These are phyloP conservation scores for Alectoris magna DNA, from an alignment of 2,797 vertebrate species.

Conservation along the genomic window DNA sequence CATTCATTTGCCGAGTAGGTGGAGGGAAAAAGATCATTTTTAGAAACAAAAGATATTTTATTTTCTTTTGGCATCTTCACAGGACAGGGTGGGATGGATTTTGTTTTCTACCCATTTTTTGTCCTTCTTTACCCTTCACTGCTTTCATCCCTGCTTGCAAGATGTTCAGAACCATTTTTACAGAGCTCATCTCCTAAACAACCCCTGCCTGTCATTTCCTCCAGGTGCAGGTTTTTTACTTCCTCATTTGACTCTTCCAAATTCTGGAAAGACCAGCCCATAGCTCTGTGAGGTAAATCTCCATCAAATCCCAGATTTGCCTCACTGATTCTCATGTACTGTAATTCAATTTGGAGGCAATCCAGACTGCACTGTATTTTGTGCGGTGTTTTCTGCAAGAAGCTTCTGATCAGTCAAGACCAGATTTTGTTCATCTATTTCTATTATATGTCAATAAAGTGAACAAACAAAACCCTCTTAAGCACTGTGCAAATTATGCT, in stretches of 20 bases:
- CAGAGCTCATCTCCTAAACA: background rate
- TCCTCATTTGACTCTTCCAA: background rate
- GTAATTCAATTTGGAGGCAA: background rate
- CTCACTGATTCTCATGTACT: background rate
- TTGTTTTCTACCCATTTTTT: background rate
- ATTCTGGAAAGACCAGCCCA: background rate
- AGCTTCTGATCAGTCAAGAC: background rate
- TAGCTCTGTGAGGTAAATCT: background rate
- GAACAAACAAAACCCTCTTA: background rate
- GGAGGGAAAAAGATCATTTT: background rate
- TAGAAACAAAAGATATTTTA: background rate
- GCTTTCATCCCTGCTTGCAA: background rate
- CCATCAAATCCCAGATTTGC: background rate
- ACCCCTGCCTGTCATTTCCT: background rate
- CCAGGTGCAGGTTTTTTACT: background rate
- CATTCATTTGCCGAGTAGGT: background rate
- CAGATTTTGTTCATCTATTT: constrained; percentile 26
- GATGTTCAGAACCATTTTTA: background rate
- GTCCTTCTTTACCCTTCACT: background rate
- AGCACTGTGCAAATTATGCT: background rate
- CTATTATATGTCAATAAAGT: background rate
- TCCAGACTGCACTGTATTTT: background rate
- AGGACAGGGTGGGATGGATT: background rate
- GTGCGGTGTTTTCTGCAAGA: background rate
- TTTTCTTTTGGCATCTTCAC: background rate